A percentile compares a stretch with the other conserved stretches of the same genome.
Conservation (phyloP, 1,140 invertebrate species). For the Subanguina moxae region DNA sequence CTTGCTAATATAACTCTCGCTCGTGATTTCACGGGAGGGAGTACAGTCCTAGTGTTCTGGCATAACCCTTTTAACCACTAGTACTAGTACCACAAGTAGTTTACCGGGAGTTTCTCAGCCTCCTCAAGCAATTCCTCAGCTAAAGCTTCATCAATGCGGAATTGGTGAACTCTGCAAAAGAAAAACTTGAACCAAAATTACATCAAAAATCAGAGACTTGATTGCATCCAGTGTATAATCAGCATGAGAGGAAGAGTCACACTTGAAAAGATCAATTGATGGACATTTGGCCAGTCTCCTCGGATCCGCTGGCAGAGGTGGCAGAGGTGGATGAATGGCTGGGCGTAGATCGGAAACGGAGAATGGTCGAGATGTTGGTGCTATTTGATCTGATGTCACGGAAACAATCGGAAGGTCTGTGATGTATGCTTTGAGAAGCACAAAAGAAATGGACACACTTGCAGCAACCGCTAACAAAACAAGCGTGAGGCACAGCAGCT, state of each 20-base stretch:
- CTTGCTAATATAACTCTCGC: too few relatives aligned
- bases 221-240: neutral
- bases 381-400: neutral
- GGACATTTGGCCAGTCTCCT: neutral
- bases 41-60: too few relatives aligned
- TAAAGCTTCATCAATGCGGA: neutral
- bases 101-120: constrained; percentile 3
- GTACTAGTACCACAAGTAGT: too few relatives aligned
- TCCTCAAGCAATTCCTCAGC: constrained; percentile 1
- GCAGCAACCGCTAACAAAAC: neutral
- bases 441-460: neutral
- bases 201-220: neutral
- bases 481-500: neutral
- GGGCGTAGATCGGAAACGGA: neutral
- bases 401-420: neutral
- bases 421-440: neutral
- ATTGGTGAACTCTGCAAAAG: neutral
- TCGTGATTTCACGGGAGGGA: too few relatives aligned
- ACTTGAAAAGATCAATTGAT: neutral
- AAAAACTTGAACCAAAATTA: neutral
- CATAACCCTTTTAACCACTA: too few relatives aligned
- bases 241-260: neutral
- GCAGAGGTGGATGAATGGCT: neutral
- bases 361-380: neutral
- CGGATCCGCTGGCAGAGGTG: neutral